Evolutionary conservation across 2,797 vertebrate species (phyloP), one percentile per base, ranked within the genome.

Genomic region (Enteromius thamalakanensis): DNA sequence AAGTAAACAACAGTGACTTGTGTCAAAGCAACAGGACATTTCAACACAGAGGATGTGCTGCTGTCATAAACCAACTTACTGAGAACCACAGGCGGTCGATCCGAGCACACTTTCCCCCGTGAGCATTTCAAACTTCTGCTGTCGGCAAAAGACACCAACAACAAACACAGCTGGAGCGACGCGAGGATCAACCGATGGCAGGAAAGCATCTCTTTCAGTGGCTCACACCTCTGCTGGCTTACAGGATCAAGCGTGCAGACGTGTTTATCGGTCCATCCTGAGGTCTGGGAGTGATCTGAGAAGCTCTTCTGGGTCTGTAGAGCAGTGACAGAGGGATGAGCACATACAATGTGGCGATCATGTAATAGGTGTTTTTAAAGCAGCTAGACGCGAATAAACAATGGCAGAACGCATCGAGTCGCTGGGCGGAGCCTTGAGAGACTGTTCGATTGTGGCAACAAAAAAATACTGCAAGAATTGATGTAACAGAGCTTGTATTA

Each of bases 11-110:
- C 60, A 14, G 12, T 51, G 42, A 12, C 2, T 49, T 6, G 60
- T 37, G 37, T 32, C 64, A 68, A 65, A 58, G 29, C 42, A 45
- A 53, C 23, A 76, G 2, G 8, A 45, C 26, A 86, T 67, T 9
- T 37, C 29, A 40, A 0, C 2, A 47, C 1, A 74, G 47, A 37
- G 45, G 29, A 3, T 0, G 4, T 32, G 29, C 29, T 32, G 29
- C 29, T 42, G 29, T 12, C 40, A 32, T 10, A 45, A 34, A 40
- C 1, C 0, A 34, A 93, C 94, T 94, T 88, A 96, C 95, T 91
- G 69, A 96, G 90, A 32, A 95, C 93, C 32, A 96, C 95, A 0
- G 95, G 95, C 1, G 94, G 93, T 89, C 89, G 90, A 1, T 76
- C 29, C 21, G 89, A 42, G 84, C 92, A 90, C 0, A 80, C 26